Conservation (phyloP, 2,797 vertebrate genomes). For the Acanthornis magna region DNA sequence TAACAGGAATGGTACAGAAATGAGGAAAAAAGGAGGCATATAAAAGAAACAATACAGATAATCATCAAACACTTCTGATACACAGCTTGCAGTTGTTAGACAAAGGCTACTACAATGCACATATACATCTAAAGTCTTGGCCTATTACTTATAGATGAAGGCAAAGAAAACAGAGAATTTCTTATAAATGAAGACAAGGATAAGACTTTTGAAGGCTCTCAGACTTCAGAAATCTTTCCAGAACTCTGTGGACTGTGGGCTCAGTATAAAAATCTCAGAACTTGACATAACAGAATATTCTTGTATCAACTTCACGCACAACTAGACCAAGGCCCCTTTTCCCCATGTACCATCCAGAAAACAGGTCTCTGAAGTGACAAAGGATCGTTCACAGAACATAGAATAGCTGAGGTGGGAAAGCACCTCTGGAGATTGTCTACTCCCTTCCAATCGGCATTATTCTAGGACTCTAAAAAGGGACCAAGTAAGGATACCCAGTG, state of each 20-base stretch:
- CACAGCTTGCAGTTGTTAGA: not conserved
- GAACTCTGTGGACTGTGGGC: not conserved
- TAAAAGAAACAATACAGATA: not conserved
- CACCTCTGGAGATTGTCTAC: not conserved
- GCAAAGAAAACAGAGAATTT: not conserved
- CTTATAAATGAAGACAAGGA: not conserved
- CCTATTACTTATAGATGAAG: not conserved
- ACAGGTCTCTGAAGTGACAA: not conserved
- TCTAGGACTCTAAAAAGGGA: not conserved
- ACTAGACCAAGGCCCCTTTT: not conserved
- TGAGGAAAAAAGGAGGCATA: not conserved
- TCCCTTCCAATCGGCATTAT: not conserved
- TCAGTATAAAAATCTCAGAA: not conserved
- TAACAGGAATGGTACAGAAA: not conserved
- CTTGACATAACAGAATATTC: not conserved
- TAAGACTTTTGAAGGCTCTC: not conserved
- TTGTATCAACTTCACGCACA: not conserved
- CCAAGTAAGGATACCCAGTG: not conserved
- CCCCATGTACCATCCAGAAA: not conserved
- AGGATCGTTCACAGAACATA: accelerated
- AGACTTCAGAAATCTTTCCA: not conserved
- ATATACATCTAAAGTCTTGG: not conserved
- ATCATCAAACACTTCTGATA: not conserved
- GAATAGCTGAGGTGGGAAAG: not conserved
- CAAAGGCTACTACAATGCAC: not conserved